Conservation (phyloP, 2,797 vertebrate species). For the Ceyx erithaca region DNA sequence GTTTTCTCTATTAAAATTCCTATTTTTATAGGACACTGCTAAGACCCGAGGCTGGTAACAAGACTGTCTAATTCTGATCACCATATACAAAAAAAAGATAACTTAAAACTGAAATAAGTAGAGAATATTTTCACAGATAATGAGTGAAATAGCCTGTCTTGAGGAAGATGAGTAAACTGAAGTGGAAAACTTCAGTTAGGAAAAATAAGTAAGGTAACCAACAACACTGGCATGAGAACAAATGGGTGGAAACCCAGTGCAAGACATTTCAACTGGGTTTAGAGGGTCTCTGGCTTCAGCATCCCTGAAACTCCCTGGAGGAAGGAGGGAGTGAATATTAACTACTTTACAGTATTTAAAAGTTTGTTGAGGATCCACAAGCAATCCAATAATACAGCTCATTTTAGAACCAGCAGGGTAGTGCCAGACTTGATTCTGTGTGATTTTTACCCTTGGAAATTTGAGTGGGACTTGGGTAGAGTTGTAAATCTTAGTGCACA, state of each 20-base stretch:
- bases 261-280: not conserved
- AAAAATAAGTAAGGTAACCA: not conserved
- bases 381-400: not conserved
- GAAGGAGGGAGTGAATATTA: not conserved
- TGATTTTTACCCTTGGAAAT: constrained; percentile 1
- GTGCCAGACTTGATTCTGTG: not conserved
- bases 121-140: not conserved
- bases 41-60: not conserved
- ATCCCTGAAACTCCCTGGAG: not conserved
- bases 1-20: not conserved
- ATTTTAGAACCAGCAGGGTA: not conserved
- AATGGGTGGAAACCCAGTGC: not conserved
- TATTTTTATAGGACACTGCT: not conserved
- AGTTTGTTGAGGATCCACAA: not conserved
- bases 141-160: not conserved
- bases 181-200: not conserved
- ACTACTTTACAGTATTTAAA: not conserved
- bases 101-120: not conserved
- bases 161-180: not conserved
- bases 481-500: not conserved
- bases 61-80: not conserved
- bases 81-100: not conserved
- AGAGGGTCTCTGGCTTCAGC: not conserved
- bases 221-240: not conserved
- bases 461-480: not conserved